Base-by-base conservation (phyloP, 2,888 invertebrate genomes). In the Euplagia quadripunctaria region DNA sequence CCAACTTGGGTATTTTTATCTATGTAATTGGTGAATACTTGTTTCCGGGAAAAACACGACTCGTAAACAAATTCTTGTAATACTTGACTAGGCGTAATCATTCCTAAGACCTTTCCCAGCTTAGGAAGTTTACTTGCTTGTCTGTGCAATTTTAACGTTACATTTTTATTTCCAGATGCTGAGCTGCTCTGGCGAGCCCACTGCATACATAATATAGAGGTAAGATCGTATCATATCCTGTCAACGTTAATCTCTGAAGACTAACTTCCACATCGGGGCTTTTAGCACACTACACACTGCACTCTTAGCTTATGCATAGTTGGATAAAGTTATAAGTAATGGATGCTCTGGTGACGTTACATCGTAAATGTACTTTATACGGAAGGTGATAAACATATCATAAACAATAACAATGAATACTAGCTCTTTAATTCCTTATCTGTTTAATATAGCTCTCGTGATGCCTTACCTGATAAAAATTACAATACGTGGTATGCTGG, bases 171-270 rank as follows among this genome's bases (percentile, higher is more conserved):
- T 43, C 1, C 70, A 70, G 71, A 72, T 67, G 64, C 46, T 67
- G 58, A 58, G 46, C 43, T n/a, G 67, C n/a, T 58, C 61, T 8
- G 31, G 61, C 20, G 68, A 68, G 63, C 9, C 41, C 41, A 11
- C 41, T 16, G 14, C 51, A 51, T 64, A 70, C 70, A 70, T 49
- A 51, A 63, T 64, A 70, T 70, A 63, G 51, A 70, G 70, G 70
- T 70, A 64, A 51, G 42, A 2, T 16, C 31, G 52, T 49, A n/a
- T 61, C 17, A 63, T 69, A 51, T 63, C 41, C 12, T 64, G 51
- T 51, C 17, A 41, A 63, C 51, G 46, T 61, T 46, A 42, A 20
- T n/a, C 69, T 61, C 43, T 61, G 31, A 69, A 12, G 31, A 58
- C 43, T 43, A 46, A 11, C 68, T 31, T 49, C 20, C 3, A 12